phyloP scores from a whole-genome alignment of 2,113 vertebrate genomes.

The Sialia sialis region DNA sequence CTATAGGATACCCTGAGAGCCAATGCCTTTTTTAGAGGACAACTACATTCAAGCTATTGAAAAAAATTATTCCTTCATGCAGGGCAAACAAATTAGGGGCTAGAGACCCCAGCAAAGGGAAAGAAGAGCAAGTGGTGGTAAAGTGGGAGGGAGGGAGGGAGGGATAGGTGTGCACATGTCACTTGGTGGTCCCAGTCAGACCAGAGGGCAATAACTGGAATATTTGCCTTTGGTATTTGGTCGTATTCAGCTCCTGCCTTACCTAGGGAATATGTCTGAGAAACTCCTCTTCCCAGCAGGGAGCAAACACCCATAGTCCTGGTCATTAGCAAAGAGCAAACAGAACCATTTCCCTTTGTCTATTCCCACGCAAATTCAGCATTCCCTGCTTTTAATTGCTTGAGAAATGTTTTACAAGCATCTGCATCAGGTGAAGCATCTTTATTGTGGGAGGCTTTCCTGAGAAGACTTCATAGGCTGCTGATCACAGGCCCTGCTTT shows the following conservation, averaged over 20 bases:
- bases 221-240: not conserved
- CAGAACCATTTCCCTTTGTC: not conserved
- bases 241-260: not conserved
- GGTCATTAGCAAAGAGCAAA: slow-evolving; percentile 7
- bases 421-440: slow-evolving; percentile 32
- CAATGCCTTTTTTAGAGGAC: not conserved
- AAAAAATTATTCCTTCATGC: not conserved
- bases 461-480: not conserved
- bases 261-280: slow-evolving; percentile 7
- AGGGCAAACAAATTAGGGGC: not conserved
- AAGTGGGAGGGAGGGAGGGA: not conserved
- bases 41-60: not conserved
- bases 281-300: slow-evolving; percentile 20
- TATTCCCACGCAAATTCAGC: slow-evolving; percentile 42
- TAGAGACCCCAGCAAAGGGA: not conserved
- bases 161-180: not conserved
- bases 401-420: slow-evolving; percentile 58
- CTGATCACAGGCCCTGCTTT: slow-evolving; percentile 37
- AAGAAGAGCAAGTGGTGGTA: not conserved
- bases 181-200: not conserved
- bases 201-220: not conserved
- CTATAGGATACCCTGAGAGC: not conserved
- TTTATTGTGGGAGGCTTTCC: slow-evolving; percentile 47
- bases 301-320: not conserved
- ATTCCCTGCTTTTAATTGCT: slow-evolving; percentile 57